A percentile compares a stretch with the other conserved stretches of the same genome.
These are phyloP conservation scores for Sebastes vulpes DNA, from an alignment of 2,797 vertebrate genomes.

Conservation along the genomic window DNA sequence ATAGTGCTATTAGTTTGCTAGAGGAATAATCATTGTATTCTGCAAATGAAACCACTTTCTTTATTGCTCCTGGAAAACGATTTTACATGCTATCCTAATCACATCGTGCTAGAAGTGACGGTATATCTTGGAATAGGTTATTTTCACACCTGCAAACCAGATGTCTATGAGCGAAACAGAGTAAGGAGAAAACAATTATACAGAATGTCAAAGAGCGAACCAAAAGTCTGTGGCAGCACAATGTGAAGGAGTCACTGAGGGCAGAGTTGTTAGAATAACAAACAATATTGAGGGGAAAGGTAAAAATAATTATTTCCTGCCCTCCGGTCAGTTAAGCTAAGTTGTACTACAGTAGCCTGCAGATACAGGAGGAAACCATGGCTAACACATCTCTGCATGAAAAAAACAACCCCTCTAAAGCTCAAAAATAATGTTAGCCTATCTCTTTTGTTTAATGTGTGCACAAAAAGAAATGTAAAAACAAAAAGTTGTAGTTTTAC, in stretches of 20 bases:
- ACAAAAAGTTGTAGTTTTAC: not conserved
- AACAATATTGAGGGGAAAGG: constrained; percentile 44
- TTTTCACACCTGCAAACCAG: constrained; percentile 61
- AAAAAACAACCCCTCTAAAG: not conserved
- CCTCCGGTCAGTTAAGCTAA: constrained; percentile 6
- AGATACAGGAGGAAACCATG: not conserved
- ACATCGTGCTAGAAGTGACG: constrained; percentile 42
- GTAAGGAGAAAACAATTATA: constrained; percentile 60
- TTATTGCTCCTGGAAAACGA: constrained; percentile 67
- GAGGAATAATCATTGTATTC: constrained; percentile 70
- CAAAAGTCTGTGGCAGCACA: constrained; percentile 22
- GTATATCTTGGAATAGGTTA: constrained; percentile 41
- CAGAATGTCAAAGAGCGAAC: constrained; percentile 53
- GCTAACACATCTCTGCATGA: not conserved
- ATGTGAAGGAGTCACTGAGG: constrained; percentile 38
- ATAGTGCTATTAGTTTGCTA: constrained; percentile 75
- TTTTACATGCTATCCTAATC: constrained; percentile 70
- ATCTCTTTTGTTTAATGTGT: not conserved
- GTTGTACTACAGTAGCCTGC: constrained; percentile 2
- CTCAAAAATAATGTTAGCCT: not conserved
- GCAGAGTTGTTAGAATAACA: constrained; percentile 56
- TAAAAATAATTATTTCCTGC: constrained; percentile 44
- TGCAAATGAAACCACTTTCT: constrained; percentile 72
- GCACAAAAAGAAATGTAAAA: not conserved
- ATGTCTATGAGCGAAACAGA: constrained; percentile 43